Percentiles rank a stretch among this genome's conserved stretches.
These are phyloP conservation scores for Stenotaenia linearis DNA, from an alignment of 2,888 invertebrate species.

Conservation along the genomic window DNA sequence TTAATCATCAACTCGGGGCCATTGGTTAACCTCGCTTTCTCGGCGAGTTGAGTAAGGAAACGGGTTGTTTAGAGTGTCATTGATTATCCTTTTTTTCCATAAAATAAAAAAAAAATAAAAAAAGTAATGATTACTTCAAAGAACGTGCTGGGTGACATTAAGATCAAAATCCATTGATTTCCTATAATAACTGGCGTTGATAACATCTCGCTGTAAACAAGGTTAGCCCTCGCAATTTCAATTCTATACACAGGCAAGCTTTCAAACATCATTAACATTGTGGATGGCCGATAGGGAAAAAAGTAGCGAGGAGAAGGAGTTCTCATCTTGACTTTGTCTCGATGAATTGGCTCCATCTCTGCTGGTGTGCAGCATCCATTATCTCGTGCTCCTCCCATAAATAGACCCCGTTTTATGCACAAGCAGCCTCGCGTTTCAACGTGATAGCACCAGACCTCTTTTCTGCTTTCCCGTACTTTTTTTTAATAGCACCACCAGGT, in stretches of 20 bases:
- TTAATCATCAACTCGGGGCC: not conserved
- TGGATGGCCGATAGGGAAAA: not conserved
- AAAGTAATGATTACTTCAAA: constrained; percentile 29
- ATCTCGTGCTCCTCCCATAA: constrained; percentile 15
- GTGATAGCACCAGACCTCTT: constrained; percentile 3
- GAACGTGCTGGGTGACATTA: constrained; percentile 22
- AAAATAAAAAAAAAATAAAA: not conserved
- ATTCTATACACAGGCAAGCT: constrained; percentile 1
- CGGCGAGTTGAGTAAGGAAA: not conserved
- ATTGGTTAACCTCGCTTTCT: constrained; percentile 4
- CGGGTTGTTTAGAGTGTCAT: constrained; percentile 13
- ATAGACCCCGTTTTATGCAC: constrained; percentile 10
- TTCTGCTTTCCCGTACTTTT: not conserved
- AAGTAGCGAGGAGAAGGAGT: not conserved
- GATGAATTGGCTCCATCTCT: constrained; percentile 15
- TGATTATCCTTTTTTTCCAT: not conserved
- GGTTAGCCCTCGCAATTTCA: constrained; percentile 6
- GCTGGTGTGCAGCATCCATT: constrained; percentile 8
- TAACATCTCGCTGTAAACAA: constrained; percentile 30
- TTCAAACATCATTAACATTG: constrained; percentile 19
- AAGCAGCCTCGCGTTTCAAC: constrained; percentile 6
- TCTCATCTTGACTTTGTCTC: constrained; percentile 15
- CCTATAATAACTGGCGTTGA: constrained; percentile 28
- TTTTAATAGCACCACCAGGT: constrained; percentile 29
- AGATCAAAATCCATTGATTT: constrained; percentile 31